Evolutionary conservation across 2,888 invertebrate species (phyloP), one percentile per base, ranked within the genome.

Genomic region (Agonum fuliginosum): DNA sequence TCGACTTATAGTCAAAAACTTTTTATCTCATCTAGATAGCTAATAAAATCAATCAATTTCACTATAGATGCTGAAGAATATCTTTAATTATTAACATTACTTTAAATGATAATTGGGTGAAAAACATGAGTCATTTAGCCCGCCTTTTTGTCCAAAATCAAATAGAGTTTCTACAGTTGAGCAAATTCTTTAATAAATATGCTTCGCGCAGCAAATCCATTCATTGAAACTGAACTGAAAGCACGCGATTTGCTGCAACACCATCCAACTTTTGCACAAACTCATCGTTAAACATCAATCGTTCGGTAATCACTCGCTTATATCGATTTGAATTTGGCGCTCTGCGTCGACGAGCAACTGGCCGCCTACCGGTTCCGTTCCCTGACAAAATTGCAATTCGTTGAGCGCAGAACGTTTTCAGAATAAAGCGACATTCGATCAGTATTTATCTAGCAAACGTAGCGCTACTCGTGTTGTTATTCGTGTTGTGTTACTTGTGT

Each of bases 361-460:
- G 17, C 37, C 67, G 41, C 22, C 41, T 37, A 6, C 37, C 67
- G 41, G 12, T 67, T 37, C 41, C 43, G 43, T 37, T 37, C 17
- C 19, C 37, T 27, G 37, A 30, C 72, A 54, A 72, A 72, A 72
- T 14, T 37, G 54, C 54, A 72, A 48, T 54, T 72, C 37, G 20
- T 19, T 37, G 58, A 27, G 12, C 27, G 27, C 58, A 27, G 54
- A 69, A 41, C 22, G 22, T 12, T 48, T 22, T 14, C 20, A 6
- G 51, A 14, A 69, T 69, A 69, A 69, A 43, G 37, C 20, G 22
- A 69, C 34, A 12, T 72, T 71, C 54, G 51, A 72, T 72, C 54
- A 37, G 54, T 72, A 37, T 72, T 72, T 72, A 72, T 72, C 54
- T 54, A 72, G 37, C 51, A 19, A 37, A 34, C 17, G 20, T 30